A percentile compares a stretch with the other conserved stretches of the same genome.
These are phyloP conservation scores for Leptothorax acervorum DNA, from an alignment of 2,888 invertebrate genomes.

Conservation along the genomic window DNA sequence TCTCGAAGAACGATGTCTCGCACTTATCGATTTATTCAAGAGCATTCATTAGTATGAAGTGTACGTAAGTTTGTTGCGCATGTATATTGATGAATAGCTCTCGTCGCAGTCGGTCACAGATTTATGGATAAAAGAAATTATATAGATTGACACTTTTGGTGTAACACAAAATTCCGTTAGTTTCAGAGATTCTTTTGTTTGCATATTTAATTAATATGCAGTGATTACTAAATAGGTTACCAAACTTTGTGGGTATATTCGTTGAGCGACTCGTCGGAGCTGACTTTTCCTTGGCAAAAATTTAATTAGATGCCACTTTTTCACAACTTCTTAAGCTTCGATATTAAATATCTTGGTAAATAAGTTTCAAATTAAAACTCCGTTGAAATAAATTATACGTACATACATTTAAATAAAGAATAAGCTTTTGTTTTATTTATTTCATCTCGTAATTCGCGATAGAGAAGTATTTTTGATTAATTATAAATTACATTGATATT, in stretches of 20 bases:
- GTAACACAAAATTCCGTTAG: background rate
- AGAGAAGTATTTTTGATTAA: background rate
- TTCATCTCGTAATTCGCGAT: background rate
- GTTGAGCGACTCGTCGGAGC: background rate
- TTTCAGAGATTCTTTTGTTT: slow-evolving; percentile 1
- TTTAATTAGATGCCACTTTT: slow-evolving; percentile 26
- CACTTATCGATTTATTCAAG: slow-evolving; percentile 43
- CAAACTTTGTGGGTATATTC: background rate
- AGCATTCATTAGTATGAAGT: slow-evolving; percentile 49
- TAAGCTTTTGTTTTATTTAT: slow-evolving; percentile 1
- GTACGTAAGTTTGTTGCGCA: slow-evolving; percentile 45
- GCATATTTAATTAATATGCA: background rate
- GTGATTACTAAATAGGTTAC: slow-evolving; percentile 4
- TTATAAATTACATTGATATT: background rate
- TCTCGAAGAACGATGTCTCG: slow-evolving; percentile 50
- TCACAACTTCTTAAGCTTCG: slow-evolving; percentile 29
- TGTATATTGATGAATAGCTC: slow-evolving; percentile 48
- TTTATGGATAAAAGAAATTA: slow-evolving; percentile 39
- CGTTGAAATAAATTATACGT: slow-evolving; percentile 15
- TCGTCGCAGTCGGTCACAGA: slow-evolving; percentile 16
- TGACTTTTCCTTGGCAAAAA: slow-evolving; percentile 13
- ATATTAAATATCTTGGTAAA: slow-evolving; percentile 30
- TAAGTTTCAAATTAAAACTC: slow-evolving; percentile 27
- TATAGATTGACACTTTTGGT: slow-evolving; percentile 6
- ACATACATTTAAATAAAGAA: background rate